Evolutionary conservation across 2,797 vertebrate species (phyloP).

Genomic region (Oreochromis grahami): DNA sequence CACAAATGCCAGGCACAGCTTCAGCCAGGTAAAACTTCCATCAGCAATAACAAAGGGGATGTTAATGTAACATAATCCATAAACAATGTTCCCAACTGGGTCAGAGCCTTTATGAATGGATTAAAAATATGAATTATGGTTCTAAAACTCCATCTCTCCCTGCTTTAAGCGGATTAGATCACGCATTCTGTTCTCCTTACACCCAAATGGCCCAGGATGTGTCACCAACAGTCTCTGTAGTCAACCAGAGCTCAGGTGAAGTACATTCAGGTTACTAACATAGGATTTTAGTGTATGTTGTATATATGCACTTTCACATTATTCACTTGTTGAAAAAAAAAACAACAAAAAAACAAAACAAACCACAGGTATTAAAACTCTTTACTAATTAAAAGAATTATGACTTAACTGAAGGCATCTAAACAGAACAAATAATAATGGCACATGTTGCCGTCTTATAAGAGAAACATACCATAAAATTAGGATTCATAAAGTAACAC

Average conservation of each 20-base stretch:
- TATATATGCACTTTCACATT: not conserved
- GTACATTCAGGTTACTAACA: not conserved
- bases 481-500: not conserved
- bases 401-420: not conserved
- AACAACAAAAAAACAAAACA: not conserved
- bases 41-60: not conserved
- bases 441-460: not conserved
- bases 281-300: not conserved
- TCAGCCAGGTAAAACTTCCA: conserved; percentile 2
- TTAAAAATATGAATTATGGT: conserved; percentile 67
- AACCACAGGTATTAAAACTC: not conserved
- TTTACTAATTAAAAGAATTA: not conserved
- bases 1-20: not conserved
- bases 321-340: not conserved
- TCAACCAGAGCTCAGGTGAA: not conserved
- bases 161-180: conserved; percentile 67
- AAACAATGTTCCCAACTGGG: conserved; percentile 45
- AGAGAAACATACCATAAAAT: not conserved
- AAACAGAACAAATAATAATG: not conserved
- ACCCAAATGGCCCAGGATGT: conserved; percentile 16
- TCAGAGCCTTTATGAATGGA: conserved; percentile 56
- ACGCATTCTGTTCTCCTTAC: conserved; percentile 25
- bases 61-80: not conserved
- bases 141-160: conserved; percentile 61
- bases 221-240: conserved; percentile 7